Conservation (phyloP, 2,113 vertebrate genomes). For the Amia ocellicauda region DNA sequence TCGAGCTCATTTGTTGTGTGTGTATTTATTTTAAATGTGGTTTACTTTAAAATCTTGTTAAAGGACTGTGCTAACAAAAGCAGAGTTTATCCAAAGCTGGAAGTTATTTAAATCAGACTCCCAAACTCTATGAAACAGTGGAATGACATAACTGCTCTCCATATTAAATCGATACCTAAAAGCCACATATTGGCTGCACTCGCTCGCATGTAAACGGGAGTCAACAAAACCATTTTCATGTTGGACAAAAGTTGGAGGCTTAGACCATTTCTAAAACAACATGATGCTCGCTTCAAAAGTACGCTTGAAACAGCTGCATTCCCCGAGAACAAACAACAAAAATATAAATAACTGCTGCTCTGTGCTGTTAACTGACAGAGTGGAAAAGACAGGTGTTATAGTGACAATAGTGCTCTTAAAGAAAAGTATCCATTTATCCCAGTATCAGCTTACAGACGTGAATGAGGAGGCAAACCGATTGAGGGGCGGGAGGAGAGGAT, state of each 20-base stretch:
- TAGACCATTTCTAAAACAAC: slow-evolving; percentile 3
- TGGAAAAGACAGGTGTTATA: slow-evolving; percentile 57
- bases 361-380: slow-evolving; percentile 45
- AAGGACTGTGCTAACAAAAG: too few species aligned
- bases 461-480: slow-evolving; percentile 41
- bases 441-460: slow-evolving; percentile 53
- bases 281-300: too few species aligned
- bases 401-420: slow-evolving; percentile 47
- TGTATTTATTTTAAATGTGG: too few species aligned
- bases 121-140: too few species aligned
- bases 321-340: background rate
- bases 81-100: too few species aligned
- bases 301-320: slow-evolving; percentile 27
- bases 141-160: too few species aligned
- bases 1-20: too few species aligned
- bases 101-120: too few species aligned
- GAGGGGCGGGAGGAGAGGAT: slow-evolving; percentile 7
- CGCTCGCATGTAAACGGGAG: too few species aligned
- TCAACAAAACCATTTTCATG: background rate
- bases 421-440: slow-evolving; percentile 55
- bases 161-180: too few species aligned
- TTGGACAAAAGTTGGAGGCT: slow-evolving; percentile 4
- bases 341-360: slow-evolving; percentile 44
- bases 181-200: too few species aligned
- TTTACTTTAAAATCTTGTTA: too few species aligned